A percentile compares a stretch with the other conserved stretches of the same genome.
Evolutionary conservation across 2,113 vertebrate species (phyloP).

Genomic region (Edolisoma coerulescens): DNA sequence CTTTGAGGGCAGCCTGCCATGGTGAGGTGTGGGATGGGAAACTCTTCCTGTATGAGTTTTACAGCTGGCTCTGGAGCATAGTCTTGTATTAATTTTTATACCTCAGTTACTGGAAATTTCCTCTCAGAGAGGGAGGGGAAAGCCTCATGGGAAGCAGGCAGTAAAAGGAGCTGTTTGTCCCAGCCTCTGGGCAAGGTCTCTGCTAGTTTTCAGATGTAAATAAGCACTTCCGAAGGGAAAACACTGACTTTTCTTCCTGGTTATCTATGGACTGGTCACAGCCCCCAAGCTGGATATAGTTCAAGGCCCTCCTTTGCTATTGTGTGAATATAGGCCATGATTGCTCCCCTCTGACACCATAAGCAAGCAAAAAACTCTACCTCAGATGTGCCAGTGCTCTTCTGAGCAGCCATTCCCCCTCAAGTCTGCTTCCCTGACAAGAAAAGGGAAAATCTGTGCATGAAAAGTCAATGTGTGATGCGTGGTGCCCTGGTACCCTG

Average conservation of each 20-base stretch:
- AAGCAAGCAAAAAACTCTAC: neutral
- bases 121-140: neutral
- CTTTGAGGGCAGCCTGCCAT: neutral
- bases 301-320: conserved; percentile 7
- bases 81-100: neutral
- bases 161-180: conserved; percentile 14
- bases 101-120: conserved; percentile 5
- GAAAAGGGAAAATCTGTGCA: neutral
- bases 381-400: neutral
- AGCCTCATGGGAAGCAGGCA: neutral
- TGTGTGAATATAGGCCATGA: neutral
- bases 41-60: neutral
- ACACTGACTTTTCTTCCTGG: neutral
- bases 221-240: neutral
- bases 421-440: neutral
- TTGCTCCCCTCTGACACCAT: neutral
- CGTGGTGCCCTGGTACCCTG: neutral
- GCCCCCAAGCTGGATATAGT: neutral
- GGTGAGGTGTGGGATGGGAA: neutral
- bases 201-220: conserved; percentile 39
- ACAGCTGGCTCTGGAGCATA: neutral
- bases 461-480: fast-evolving
- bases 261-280: neutral
- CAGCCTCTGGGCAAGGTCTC: neutral
- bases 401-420: neutral